Evolutionary conservation across 2,888 invertebrate genomes (phyloP), one percentile per base, ranked within the genome.

Genomic region (Pyrocoelia pectoralis): DNA sequence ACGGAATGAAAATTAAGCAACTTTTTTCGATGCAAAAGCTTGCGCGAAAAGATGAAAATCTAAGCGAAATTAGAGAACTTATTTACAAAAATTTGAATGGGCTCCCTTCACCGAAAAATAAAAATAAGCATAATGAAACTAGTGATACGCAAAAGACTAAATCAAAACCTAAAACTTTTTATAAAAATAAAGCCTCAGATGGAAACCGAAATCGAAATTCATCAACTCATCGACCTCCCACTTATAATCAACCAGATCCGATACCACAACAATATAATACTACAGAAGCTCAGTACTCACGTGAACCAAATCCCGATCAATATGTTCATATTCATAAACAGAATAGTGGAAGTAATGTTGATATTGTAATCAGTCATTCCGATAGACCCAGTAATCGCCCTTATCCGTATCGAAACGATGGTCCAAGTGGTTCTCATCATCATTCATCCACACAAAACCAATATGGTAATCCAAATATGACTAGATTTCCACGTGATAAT

Each of bases 1-100:
- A 70, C 53, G 78, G 78, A 0, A 61, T 68, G 29, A 76, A 73
- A 59, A 76, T 77, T 15, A 72, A 69, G 46, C 72, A 75, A 46
- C 55, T 78, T 10, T 74, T 73, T 51, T 65, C 70, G 3, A 70
- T 70, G 9, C 76, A 78, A 54, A 73, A 73, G 70, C 13, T 73
- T 74, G 55, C 67, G 71, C 53, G 59, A 63, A 29, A 60, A 58
- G 24, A 65, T 41, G 60, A 54, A 49, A 50, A 40, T 15, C 48
- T 24, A 13, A 50, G 50, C 6, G 54, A 49, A 55, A 9, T 17
- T 17, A 54, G 18, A 17, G 60, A 60, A 14, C 24, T 24, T 15
- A 46, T 55, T 17, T 40, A 52, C 14, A 33, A 33, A 33, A 24
- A 3, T 5, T 24, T 24, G 24, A 6, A 24, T 24, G 6, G 3